Evolutionary conservation across 2,113 vertebrate genomes (phyloP), one percentile per base, ranked within the genome.

Genomic region (Cercocebus atys): DNA sequence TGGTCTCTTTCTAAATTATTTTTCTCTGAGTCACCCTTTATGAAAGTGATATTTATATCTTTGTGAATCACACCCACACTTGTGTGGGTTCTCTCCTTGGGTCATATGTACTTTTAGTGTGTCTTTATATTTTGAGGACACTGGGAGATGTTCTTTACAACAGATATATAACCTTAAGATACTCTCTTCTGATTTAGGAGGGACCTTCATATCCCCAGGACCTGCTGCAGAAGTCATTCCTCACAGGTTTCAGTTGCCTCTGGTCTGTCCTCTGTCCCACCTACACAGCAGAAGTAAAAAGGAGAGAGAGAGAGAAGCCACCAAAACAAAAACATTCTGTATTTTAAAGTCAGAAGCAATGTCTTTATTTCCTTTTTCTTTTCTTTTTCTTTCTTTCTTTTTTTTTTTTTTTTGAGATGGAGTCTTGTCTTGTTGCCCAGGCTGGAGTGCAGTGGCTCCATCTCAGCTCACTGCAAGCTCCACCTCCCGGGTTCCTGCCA

Each of bases 11-110:
- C 40, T n/a, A 81, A 59, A 43, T 90, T 81, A 68, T 93, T 84
- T 96, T 93, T 89, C 50, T 85, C 38, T 66, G 66, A 90, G 43
- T 75, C 64, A 81, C 59, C 27, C 23, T 18, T 93, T 82, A 43
- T 40, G 47, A 78, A 75, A 94, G 25, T 52, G 20, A 18, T 95
- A 89, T 66, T 90, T 73, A 23, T 66, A 85, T 35, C 73, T 93
- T 55, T 89, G 85, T 52, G 85, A 93, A 78, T 80, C 45, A 89
- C 14, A n/a, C 38, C 45, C 32, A 50, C 35, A 43, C 16, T n/a
- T 82, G 8, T 43, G 47, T 61, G 57, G n/a, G 22, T 68, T 90
- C 25, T 81, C 30, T 90, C 57, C 45, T 75, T 86, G 22, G 47
- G 40, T 52, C 47, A 38, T 75, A 40, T 35, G n/a, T 22, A 7